Evolutionary conservation across 2,888 invertebrate genomes (phyloP).

Genomic region (Syrista parreyssii): DNA sequence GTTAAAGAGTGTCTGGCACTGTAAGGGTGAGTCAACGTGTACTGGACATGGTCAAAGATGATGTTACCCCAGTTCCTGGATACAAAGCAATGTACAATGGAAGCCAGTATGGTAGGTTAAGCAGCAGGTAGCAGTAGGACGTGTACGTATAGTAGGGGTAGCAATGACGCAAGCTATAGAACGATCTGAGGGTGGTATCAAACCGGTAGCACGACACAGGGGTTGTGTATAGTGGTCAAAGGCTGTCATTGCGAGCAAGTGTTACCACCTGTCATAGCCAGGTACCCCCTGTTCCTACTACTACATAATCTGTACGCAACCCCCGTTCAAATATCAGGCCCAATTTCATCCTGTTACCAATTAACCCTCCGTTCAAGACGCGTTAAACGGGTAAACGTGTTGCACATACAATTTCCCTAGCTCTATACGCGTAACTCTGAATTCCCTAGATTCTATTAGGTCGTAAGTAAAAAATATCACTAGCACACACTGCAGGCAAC

Average conservation of each 20-base stretch:
- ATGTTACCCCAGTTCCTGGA: slow-evolving; percentile 27
- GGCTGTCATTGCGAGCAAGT: slow-evolving; percentile 45
- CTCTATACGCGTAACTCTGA: not conserved
- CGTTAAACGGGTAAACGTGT: not conserved
- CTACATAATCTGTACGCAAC: not conserved
- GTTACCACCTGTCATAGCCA: slow-evolving; percentile 46
- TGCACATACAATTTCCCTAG: not conserved
- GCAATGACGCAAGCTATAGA: slow-evolving; percentile 23
- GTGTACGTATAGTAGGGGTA: slow-evolving; percentile 14
- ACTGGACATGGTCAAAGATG: slow-evolving; percentile 32
- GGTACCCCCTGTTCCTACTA: slow-evolving; percentile 22
- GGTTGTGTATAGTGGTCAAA: slow-evolving; percentile 34
- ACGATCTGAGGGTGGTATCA: not conserved
- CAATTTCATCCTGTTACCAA: not conserved
- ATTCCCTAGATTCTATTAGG: not conserved
- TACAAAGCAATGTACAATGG: slow-evolving; percentile 31
- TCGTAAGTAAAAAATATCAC: not conserved
- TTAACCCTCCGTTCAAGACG: not conserved
- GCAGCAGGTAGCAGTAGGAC: not conserved
- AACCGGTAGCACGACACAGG: slow-evolving; percentile 3
- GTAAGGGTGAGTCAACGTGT: not conserved
- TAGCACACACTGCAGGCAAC: not conserved
- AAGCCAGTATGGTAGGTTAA: not conserved
- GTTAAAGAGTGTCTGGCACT: slow-evolving; percentile 22
- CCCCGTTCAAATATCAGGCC: not conserved